Conservation (phyloP, 2,888 invertebrate species). For the Epinotia ramella region DNA sequence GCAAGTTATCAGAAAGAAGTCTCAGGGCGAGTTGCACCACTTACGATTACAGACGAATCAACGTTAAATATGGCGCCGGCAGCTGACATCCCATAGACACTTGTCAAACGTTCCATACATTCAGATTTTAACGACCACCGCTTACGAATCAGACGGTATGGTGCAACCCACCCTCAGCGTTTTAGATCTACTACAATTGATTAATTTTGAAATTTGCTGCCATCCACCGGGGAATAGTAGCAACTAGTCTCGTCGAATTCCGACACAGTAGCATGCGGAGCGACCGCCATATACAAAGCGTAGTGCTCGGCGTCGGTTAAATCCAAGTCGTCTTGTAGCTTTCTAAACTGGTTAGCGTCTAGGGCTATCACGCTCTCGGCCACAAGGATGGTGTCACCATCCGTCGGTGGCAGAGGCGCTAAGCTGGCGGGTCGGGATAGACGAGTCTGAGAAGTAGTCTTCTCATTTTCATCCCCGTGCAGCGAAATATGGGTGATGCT, state of each 20-base stretch:
- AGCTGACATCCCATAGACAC: too few relatives aligned
- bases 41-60: too few relatives aligned
- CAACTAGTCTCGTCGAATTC: conserved; percentile 96
- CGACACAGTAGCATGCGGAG: conserved; percentile 93
- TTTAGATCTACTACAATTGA: conserved; percentile 2
- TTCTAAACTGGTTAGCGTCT: conserved; percentile 73
- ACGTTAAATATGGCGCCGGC: too few relatives aligned
- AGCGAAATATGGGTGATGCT: conserved; percentile 88
- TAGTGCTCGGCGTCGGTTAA: conserved; percentile 95
- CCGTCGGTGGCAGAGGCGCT: conserved; percentile 78
- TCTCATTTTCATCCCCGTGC: conserved; percentile 83
- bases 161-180: neutral
- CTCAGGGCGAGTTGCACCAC: too few relatives aligned
- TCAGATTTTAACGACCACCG: too few relatives aligned
- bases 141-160: too few relatives aligned
- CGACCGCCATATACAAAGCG: conserved; percentile 93
- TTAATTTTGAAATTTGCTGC: conserved; percentile 86
- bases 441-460: conserved; percentile 69
- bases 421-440: conserved; percentile 63
- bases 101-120: too few relatives aligned
- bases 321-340: conserved; percentile 86
- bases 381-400: conserved; percentile 85
- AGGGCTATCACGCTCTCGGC: conserved; percentile 83
- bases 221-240: conserved; percentile 94
- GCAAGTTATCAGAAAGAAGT: neutral